Evolutionary conservation across 2,113 vertebrate species (phyloP).

Genomic region (Eulacestoma nigropectus): DNA sequence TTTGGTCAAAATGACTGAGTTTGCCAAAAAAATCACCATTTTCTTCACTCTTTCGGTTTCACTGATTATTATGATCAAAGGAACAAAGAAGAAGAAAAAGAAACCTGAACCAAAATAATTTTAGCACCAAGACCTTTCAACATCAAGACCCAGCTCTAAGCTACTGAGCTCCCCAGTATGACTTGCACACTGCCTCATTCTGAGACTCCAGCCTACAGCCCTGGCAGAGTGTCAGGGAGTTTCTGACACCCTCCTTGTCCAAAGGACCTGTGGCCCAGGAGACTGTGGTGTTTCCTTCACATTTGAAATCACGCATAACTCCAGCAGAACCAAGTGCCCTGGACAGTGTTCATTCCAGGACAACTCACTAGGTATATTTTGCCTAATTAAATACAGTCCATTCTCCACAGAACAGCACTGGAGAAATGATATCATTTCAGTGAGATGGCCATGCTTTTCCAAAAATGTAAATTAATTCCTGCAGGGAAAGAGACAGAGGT

Average conservation of each 20-base stretch:
- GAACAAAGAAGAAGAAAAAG: background rate
- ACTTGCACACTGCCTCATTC: background rate
- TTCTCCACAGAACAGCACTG: background rate
- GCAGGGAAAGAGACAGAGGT: background rate
- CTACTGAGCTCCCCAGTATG: too few species aligned
- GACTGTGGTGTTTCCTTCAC: background rate
- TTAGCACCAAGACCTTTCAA: background rate
- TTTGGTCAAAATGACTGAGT: background rate
- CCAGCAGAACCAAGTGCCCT: background rate
- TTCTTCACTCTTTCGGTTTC: background rate
- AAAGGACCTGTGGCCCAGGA: background rate
- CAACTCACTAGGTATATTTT: background rate
- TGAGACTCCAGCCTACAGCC: background rate
- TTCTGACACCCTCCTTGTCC: background rate
- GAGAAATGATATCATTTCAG: background rate
- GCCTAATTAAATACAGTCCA: background rate
- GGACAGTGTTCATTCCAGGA: background rate
- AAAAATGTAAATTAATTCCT: background rate
- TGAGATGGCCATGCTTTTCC: background rate
- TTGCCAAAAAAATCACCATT: background rate
- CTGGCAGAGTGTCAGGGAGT: background rate
- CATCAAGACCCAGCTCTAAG: background rate
- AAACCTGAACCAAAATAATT: background rate
- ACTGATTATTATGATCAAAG: background rate
- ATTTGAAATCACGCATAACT: accelerated